Conservation (phyloP, 2,888 invertebrate species). For the Scaptomyza tumidula region DNA sequence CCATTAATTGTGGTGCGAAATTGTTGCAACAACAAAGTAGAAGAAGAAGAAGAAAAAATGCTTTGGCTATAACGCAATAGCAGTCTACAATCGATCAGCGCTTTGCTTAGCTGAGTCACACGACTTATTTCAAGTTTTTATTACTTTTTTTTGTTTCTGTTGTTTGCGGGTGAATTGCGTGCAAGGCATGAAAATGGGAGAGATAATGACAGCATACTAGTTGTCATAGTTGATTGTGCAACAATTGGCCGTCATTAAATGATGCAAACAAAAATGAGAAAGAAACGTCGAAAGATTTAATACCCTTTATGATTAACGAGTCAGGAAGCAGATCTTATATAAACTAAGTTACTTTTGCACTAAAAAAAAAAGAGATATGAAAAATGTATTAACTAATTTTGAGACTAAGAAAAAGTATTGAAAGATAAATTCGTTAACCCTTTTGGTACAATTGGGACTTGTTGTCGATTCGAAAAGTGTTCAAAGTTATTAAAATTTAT, state of each 20-base stretch:
- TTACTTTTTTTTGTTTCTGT: slow-evolving; percentile 6
- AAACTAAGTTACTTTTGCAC: too few relatives aligned
- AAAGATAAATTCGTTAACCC: too few relatives aligned
- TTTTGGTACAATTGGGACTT: too few relatives aligned
- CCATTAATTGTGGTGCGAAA: slow-evolving; percentile 6
- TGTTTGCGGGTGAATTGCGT: slow-evolving; percentile 43
- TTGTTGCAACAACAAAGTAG: slow-evolving; percentile 3
- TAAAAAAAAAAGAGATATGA: too few relatives aligned
- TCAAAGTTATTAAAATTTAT: too few relatives aligned
- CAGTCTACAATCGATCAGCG: slow-evolving; percentile 23
- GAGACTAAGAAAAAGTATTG: too few relatives aligned
- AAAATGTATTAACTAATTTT: too few relatives aligned
- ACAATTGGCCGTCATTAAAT: slow-evolving; percentile 38
- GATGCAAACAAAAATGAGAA: not conserved
- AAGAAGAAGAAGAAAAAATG: too few relatives aligned
- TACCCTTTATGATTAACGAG: slow-evolving; percentile 12
- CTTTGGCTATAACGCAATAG: slow-evolving; percentile 9
- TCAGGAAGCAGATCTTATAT: not conserved
- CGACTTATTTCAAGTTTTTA: slow-evolving; percentile 1
- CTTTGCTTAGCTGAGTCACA: slow-evolving; percentile 34
- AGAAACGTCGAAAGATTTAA: not conserved
- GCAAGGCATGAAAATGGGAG: slow-evolving; percentile 58
- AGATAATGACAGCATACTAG: slow-evolving; percentile 62
- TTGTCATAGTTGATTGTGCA: slow-evolving; percentile 51
- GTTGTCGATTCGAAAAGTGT: too few relatives aligned